These are phyloP conservation scores for Hemibagrus wyckioides DNA, from an alignment of 2,113 vertebrate genomes.

Conservation along the genomic window DNA sequence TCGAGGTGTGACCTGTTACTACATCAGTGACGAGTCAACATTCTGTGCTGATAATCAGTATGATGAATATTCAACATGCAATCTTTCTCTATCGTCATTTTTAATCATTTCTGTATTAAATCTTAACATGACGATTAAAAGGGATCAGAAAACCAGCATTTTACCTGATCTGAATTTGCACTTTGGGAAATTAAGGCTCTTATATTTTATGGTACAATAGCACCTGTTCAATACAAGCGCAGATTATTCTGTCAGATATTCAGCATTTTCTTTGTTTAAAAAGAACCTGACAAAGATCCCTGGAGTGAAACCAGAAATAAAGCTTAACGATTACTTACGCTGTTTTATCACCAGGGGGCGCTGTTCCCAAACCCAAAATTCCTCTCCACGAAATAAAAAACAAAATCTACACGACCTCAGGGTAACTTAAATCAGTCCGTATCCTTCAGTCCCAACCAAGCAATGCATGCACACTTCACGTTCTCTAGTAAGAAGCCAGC, in stretches of 20 bases:
- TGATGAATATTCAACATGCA: neutral
- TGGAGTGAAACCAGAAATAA: neutral
- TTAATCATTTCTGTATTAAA: too few species aligned
- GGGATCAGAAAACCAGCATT: too few species aligned
- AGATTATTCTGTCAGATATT: neutral
- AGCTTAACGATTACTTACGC: neutral
- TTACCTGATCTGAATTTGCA: neutral
- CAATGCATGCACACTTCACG: neutral
- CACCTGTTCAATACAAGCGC: neutral
- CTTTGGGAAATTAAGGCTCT: neutral
- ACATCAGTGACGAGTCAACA: neutral
- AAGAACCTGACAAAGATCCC: neutral
- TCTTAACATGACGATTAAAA: too few species aligned
- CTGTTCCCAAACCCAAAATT: neutral
- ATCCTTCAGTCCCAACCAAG: slow-evolving; percentile 20
- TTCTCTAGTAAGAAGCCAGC: neutral
- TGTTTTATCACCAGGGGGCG: neutral
- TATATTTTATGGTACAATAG: neutral
- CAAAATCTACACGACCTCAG: neutral
- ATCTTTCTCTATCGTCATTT: neutral
- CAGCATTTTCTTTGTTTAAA: neutral
- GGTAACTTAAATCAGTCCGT: neutral
- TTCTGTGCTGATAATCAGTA: neutral
- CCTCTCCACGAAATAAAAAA: neutral
- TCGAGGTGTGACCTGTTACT: too few species aligned